A percentile compares a stretch with the other conserved stretches of the same genome.
phyloP scores from a whole-genome alignment of 1,140 invertebrate species.

The Anastrepha ludens region DNA sequence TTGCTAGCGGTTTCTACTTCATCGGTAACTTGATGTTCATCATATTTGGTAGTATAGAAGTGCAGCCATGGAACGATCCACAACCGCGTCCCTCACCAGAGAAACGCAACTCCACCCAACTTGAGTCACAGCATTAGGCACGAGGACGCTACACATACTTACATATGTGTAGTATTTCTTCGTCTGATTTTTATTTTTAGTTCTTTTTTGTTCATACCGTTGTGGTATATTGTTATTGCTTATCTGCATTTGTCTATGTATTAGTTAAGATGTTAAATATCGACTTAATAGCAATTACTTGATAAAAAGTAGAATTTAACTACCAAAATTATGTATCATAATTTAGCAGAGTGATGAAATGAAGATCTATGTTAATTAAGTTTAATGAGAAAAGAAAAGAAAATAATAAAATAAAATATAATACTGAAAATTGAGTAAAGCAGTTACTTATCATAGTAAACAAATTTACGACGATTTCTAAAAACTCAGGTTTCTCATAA shows the following conservation, averaged over 20 bases:
- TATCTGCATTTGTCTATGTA: constrained; percentile 36
- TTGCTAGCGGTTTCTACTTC: constrained; percentile 82
- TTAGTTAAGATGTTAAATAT: constrained; percentile 42
- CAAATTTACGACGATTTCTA: too few species aligned
- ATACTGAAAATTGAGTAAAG: neutral
- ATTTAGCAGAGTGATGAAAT: neutral
- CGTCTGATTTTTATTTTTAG: neutral
- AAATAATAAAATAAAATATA: neutral
- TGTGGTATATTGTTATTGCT: constrained; percentile 23
- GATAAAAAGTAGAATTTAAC: neutral
- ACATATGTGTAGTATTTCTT: neutral
- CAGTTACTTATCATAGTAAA: too few species aligned
- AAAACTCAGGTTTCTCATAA: too few species aligned
- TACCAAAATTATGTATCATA: constrained; percentile 52
- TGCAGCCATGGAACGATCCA: constrained; percentile 81
- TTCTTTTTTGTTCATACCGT: constrained; percentile 36
- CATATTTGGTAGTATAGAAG: constrained; percentile 79
- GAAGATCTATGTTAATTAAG: neutral
- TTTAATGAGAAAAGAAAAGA: neutral
- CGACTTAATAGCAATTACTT: constrained; percentile 11
- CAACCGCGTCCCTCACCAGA: constrained; percentile 56
- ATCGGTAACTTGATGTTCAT: constrained; percentile 82
- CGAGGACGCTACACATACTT: neutral
- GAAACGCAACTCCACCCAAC: constrained; percentile 54
- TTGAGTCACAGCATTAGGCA: constrained; percentile 56